Evolutionary conservation across 2,888 invertebrate species (phyloP).

Genomic region (Argyra leucocephala): DNA sequence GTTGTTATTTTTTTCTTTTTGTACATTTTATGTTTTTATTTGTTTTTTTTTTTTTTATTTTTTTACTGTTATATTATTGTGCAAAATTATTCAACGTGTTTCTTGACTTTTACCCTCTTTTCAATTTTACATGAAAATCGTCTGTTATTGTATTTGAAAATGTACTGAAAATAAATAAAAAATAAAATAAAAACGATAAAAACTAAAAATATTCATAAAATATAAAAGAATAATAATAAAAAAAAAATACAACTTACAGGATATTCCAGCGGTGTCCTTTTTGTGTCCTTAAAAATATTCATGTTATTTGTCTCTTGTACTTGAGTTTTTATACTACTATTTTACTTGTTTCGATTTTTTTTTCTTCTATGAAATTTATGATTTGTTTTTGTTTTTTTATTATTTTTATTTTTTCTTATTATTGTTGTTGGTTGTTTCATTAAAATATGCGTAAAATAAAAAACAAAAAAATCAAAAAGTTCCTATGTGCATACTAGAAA

Average conservation of each 20-base stretch:
- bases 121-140: neutral
- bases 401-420: too few species aligned
- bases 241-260: neutral
- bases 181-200: neutral
- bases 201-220: neutral
- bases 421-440: too few species aligned
- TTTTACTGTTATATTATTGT: neutral
- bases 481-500: too few species aligned
- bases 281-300: neutral
- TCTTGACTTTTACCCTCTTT: slow-evolving; percentile 23
- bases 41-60: neutral
- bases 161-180: neutral
- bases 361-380: too few species aligned
- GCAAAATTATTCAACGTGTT: slow-evolving; percentile 22
- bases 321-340: neutral
- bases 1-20: neutral
- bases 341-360: too few species aligned
- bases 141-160: too few species aligned
- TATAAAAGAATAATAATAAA: neutral
- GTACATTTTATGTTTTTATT: neutral
- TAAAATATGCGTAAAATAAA: too few species aligned
- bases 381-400: too few species aligned
- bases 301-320: neutral
- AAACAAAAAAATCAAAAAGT: too few species aligned
- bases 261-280: neutral